Evolutionary conservation across 2,797 vertebrate species (phyloP).

Genomic region (Crenuchus spilurus): DNA sequence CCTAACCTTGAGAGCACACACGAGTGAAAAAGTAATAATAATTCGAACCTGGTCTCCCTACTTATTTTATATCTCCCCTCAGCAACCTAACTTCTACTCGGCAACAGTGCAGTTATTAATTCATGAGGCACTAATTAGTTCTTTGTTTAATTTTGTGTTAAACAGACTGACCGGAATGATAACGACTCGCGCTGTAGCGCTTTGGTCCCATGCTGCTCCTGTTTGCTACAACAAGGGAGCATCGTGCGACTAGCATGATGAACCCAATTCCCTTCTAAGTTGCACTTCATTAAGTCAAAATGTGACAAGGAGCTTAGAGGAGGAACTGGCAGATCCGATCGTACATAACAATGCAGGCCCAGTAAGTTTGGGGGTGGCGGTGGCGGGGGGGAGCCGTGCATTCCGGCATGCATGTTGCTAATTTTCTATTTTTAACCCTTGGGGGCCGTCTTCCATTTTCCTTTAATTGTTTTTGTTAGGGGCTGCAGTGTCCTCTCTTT

Average conservation of each 20-base stretch:
- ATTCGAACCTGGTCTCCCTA: constrained; percentile 94
- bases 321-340: constrained; percentile 99
- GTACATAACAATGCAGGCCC: constrained; percentile 96
- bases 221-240: constrained; percentile 99
- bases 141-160: constrained; percentile 99
- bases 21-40: constrained; percentile 77
- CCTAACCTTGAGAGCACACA: constrained; percentile 81
- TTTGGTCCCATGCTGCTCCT: constrained; percentile 98
- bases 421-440: constrained; percentile 88
- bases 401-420: constrained; percentile 84
- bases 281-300: constrained; percentile 99
- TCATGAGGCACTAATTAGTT: constrained; percentile 99
- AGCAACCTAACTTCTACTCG: constrained; percentile 95
- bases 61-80: constrained; percentile 99
- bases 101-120: constrained; percentile 99
- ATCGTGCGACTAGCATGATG: constrained; percentile 97
- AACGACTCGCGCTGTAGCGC: constrained; percentile 97
- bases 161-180: constrained; percentile 99
- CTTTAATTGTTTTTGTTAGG: constrained; percentile 87
- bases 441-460: constrained; percentile 84
- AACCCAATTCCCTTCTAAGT: constrained; percentile 99
- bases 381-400: constrained; percentile 70
- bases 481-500: constrained; percentile 82
- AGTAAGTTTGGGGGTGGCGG: constrained; percentile 63
- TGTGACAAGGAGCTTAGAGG: constrained; percentile 99